Evolutionary conservation across 1,140 invertebrate species (phyloP), one percentile per base, ranked within the genome.

Genomic region (Amphibalanus amphitrite): DNA sequence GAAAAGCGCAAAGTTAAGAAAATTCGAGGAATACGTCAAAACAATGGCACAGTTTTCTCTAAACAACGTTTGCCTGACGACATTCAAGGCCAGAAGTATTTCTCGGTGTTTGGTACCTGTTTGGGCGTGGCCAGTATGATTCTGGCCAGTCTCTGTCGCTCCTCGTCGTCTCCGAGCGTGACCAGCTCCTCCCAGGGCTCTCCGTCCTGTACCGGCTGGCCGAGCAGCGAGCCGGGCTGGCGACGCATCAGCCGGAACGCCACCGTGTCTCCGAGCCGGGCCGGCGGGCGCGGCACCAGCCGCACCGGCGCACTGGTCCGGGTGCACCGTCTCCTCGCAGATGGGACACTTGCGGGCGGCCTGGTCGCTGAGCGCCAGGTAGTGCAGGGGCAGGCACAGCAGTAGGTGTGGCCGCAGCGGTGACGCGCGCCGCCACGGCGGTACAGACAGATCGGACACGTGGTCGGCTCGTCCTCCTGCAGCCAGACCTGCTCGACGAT

Each of bases 391-490:
- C 95, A 98, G 0, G 92, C 84, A 92, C 92, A 98, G 80, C 95
- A 98, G 78, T 92, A 97, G 72, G 95, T 88, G 80, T 98, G 95
- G 29, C 95, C 95, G 82, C 95, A 98, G 40, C 88, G 0, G 93
- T 95, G 77, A 97, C 92, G 82, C 95, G 92, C 3, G 88, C 93
- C 75, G 91, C 90, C 71, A 87, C 82, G 92, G 69, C 84, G 81
- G 78, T 88, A 87, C 67, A 97, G 82, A 82, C 95, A 97, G 77
- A 97, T 97, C 0, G 94, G 23, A 25, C 64, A 65, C 64, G 26
- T 26, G 20, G 23, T 65, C 94, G 80, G 70, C 0, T 15, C 67
- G 6, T 28, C 29, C 17, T 71, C 29, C 10, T 8, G 26, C n/a
- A 73, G 28, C 28, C 67, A 69, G 20, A 72, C 28, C 30, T 26